Evolutionary conservation across 2,888 invertebrate genomes (phyloP).

Genomic region (Drosophila paranaensis): DNA sequence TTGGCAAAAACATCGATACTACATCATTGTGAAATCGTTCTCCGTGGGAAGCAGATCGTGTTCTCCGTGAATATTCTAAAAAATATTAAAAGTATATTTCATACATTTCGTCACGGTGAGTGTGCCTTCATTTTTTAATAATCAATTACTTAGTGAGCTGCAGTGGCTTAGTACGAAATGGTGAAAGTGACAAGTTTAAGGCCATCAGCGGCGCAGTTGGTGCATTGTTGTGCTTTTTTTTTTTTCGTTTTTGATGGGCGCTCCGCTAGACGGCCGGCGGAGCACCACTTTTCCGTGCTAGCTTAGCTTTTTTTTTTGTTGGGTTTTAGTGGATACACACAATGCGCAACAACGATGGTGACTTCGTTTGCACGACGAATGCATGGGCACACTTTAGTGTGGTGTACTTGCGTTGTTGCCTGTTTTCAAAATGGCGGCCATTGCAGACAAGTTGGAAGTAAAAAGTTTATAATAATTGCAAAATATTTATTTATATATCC

Average conservation of each 20-base stretch:
- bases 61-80: conserved; percentile 10
- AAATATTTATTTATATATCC: conserved; percentile 6
- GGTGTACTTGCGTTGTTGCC: conserved; percentile 60
- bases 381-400: conserved; percentile 58
- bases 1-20: conserved; percentile 5
- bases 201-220: neutral
- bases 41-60: conserved; percentile 10
- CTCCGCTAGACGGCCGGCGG: conserved; percentile 61
- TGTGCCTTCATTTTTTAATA: conserved; percentile 23
- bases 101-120: conserved; percentile 43
- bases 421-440: conserved; percentile 62
- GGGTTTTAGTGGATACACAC: conserved; percentile 53
- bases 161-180: conserved; percentile 11
- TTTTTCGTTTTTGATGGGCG: conserved; percentile 12
- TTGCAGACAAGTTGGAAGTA: conserved; percentile 42
- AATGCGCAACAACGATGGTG: conserved; percentile 60
- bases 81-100: neutral
- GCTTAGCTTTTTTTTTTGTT: conserved; percentile 22
- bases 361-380: conserved; percentile 67
- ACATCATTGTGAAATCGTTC: conserved; percentile 40
- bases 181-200: conserved; percentile 37
- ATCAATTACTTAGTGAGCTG: conserved; percentile 9
- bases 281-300: conserved; percentile 62
- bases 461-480: conserved; percentile 51
- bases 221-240: conserved; percentile 19